Conservation (phyloP, 2,888 invertebrate genomes). For the Cheilosia vulpina region DNA sequence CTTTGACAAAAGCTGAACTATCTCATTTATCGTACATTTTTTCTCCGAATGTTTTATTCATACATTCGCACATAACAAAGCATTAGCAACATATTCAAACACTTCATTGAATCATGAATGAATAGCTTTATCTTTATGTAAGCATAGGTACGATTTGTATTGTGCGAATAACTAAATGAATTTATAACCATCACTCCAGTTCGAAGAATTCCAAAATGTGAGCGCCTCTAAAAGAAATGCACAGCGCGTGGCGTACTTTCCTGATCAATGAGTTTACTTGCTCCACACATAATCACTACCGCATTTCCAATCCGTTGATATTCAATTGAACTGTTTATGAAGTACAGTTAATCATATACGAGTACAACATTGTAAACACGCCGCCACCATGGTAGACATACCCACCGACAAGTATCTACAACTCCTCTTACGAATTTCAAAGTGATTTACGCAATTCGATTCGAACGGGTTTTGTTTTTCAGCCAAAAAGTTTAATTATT, state of each 20-base stretch:
- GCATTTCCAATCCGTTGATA: conserved; percentile 48
- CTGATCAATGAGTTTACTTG: conserved; percentile 1
- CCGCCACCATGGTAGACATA: too few species aligned
- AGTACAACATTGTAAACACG: conserved; percentile 28
- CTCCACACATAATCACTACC: conserved; percentile 44
- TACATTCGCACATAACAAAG: conserved; percentile 2
- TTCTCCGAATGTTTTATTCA: conserved; percentile 26
- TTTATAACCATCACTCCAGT: not conserved
- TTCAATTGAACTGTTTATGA: conserved; percentile 55
- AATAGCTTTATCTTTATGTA: not conserved
- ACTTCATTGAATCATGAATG: conserved; percentile 35
- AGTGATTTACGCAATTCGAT: conserved; percentile 63
- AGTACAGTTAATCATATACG: conserved; percentile 23
- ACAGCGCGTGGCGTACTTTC: conserved; percentile 27
- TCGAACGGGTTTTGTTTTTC: conserved; percentile 56
- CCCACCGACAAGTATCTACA: not conserved
- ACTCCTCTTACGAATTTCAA: conserved; percentile 59
- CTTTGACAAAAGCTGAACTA: not conserved
- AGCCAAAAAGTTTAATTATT: conserved; percentile 28
- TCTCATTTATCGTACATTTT: too few species aligned
- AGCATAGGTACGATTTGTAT: conserved; percentile 9
- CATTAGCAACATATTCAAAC: not conserved
- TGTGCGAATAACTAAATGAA: not conserved
- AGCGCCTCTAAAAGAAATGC: conserved; percentile 21
- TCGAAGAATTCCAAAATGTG: not conserved